Conservation (phyloP, 1,140 invertebrate species). For the Bombus soroeensis region DNA sequence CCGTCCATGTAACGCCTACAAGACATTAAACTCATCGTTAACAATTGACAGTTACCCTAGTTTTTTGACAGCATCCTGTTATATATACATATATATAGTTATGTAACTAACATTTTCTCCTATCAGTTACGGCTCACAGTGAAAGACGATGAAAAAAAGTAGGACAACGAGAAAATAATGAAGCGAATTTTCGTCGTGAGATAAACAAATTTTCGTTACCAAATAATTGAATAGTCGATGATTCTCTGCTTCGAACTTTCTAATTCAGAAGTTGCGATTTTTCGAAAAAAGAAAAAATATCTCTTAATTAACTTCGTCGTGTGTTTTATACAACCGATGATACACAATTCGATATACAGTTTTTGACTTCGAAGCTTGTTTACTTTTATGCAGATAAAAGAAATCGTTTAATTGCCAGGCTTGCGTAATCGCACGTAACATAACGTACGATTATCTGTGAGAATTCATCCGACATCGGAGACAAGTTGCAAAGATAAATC, state of each 20-base stretch:
- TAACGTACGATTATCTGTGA: neutral
- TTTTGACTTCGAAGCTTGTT: too few relatives aligned
- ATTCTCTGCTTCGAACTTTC: neutral
- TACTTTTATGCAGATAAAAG: neutral
- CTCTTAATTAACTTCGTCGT: too few relatives aligned
- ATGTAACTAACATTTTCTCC: neutral
- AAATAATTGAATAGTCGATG: neutral
- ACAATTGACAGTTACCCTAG: constrained; percentile 40
- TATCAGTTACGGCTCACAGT: neutral
- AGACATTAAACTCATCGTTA: constrained; percentile 40
- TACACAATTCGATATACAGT: too few relatives aligned
- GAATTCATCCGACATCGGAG: constrained; percentile 1
- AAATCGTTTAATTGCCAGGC: neutral
- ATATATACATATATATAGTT: neutral
- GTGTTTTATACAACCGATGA: too few relatives aligned
- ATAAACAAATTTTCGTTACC: too few relatives aligned
- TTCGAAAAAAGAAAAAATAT: accelerated
- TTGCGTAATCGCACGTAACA: neutral
- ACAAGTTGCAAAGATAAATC: constrained; percentile 31
- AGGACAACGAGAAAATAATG: neutral
- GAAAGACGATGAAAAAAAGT: neutral
- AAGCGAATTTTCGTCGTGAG: neutral
- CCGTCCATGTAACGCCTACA: constrained; percentile 29
- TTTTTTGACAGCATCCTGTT: constrained; percentile 32
- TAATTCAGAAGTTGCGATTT: neutral